Conservation (phyloP, 1,140 invertebrate genomes). For the Bathynomus jamesi region DNA sequence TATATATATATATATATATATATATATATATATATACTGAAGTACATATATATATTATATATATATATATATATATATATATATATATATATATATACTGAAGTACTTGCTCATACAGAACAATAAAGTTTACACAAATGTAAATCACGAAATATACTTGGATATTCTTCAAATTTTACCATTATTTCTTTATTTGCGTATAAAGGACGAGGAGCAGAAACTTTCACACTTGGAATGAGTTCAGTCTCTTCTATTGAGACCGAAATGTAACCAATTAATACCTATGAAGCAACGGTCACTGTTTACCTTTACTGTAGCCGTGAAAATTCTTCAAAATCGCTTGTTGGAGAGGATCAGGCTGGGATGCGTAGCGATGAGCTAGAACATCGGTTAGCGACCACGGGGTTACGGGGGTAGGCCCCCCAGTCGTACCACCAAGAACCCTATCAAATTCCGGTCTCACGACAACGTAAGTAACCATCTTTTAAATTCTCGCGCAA, state of each 20-base stretch:
- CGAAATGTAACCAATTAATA: too few relatives aligned
- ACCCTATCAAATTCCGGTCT: neutral
- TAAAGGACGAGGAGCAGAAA: too few relatives aligned
- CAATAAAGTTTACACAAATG: neutral
- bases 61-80: constrained; percentile 3
- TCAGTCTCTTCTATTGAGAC: too few relatives aligned
- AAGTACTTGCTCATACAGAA: neutral
- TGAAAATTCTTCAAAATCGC: neutral
- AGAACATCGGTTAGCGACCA: neutral
- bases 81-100: neutral
- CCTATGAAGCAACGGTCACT: too few relatives aligned
- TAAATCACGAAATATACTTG: too few relatives aligned
- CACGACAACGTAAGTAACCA: neutral
- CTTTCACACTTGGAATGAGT: too few relatives aligned
- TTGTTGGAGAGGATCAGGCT: neutral
- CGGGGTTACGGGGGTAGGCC: neutral
- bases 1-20: neutral
- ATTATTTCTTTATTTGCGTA: too few relatives aligned
- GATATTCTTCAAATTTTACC: too few relatives aligned
- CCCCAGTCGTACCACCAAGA: neutral
- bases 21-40: neutral
- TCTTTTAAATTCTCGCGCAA: too few relatives aligned
- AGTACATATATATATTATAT: neutral
- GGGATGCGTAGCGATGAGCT: neutral
- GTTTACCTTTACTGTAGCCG: neutral